These are phyloP conservation scores for Oryzaephilus surinamensis DNA, from an alignment of 1,140 invertebrate genomes.

Conservation along the genomic window DNA sequence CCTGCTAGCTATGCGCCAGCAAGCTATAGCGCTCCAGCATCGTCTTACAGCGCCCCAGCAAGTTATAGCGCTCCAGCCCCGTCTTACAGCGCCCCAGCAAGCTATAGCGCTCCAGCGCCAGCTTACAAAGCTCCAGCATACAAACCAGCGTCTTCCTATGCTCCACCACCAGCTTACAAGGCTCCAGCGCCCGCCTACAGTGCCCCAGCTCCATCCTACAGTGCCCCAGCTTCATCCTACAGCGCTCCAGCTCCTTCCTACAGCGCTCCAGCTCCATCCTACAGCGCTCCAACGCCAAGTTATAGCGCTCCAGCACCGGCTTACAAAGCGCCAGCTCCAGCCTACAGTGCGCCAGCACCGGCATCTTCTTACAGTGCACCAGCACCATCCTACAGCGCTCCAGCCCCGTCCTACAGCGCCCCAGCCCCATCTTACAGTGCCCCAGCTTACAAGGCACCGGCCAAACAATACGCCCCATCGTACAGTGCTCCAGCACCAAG, in stretches of 20 bases:
- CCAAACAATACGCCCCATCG: too few relatives aligned
- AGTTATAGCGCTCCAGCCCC: constrained; percentile 13
- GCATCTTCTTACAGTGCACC: too few relatives aligned
- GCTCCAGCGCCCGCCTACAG: constrained; percentile 5
- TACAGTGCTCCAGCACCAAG: too few relatives aligned
- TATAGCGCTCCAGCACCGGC: constrained; percentile 11
- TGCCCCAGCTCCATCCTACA: constrained; percentile 14
- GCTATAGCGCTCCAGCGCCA: constrained; percentile 15
- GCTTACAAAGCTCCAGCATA: constrained; percentile 9
- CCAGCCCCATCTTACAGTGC: too few relatives aligned
- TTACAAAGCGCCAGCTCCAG: constrained; percentile 9
- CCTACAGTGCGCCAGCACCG: constrained; percentile 7
- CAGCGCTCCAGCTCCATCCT: constrained; percentile 8
- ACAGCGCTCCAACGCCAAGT: constrained; percentile 9
- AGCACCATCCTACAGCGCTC: too few relatives aligned
- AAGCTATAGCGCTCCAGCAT: constrained; percentile 12
- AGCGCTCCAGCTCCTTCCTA: constrained; percentile 9
- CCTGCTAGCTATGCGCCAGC: constrained; percentile 12
- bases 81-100: constrained; percentile 9
- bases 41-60: constrained; percentile 11
- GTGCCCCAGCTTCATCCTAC: constrained; percentile 7
- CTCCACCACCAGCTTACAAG: constrained; percentile 3
- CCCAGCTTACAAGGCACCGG: too few relatives aligned
- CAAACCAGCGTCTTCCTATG: constrained; percentile 2
- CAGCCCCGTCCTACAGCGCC: too few relatives aligned